Evolutionary conservation across 1,140 invertebrate species (phyloP), one percentile per base, ranked within the genome.

Genomic region (Bombus breviceps): DNA sequence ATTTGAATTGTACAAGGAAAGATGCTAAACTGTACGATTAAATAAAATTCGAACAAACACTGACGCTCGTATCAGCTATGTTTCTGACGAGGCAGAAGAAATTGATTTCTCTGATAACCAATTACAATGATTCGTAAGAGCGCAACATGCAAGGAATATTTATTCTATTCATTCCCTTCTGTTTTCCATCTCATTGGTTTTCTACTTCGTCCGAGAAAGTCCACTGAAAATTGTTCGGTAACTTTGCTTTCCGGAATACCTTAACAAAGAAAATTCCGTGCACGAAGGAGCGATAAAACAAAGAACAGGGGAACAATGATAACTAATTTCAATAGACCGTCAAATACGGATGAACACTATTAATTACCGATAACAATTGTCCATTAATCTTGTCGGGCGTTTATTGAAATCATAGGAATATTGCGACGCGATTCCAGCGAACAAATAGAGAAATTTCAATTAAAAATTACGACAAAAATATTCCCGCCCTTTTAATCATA

Each of bases 291-390:
- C 80, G 66, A 86, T 86, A 83, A 86, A 77, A 81, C 73, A 83
- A 86, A 77, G 39, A 22, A 69, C 25, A 25, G 6, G 5, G 25
- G 73, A 62, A 83, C 85, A 77, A 83, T 77, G 85, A 57, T 73
- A 72, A 83, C 80, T 71, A 81, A 77, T 77, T 86, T 86, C 64
- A 77, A 86, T 83, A 64, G n/a, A 37, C 53, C 81, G 62, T 86
- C 53, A 86, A 76, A 68, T 57, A 57, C 78, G 69, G 43, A 12
- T 41, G 80, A 76, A 77, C 41, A 71, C 39, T 43, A 86, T 83
- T 83, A 76, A 83, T 86, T 86, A 71, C 57, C 85, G 15, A 66
- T 81, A 53, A 81, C 83, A 64, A 81, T 85, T 57, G 77, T 66
- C 69, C 76, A 85, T 85, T 81, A 74, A 66, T 81, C 41, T 62